Evolutionary conservation across 1,140 invertebrate species (phyloP).

Genomic region (Cherax destructor): DNA sequence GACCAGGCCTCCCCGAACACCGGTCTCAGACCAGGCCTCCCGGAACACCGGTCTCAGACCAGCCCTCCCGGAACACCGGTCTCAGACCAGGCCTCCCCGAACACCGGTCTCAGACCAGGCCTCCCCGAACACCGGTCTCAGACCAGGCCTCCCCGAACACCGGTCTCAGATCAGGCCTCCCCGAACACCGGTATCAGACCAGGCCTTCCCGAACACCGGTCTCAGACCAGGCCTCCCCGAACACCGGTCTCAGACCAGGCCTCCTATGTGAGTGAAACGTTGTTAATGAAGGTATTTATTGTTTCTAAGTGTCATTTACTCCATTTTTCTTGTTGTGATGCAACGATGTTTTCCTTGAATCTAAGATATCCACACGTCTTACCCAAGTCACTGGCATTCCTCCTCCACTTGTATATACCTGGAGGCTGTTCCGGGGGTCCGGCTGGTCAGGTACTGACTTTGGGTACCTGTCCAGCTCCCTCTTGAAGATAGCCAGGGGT

Average conservation of each 20-base stretch:
- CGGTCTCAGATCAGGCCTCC: neutral
- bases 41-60: neutral
- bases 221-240: neutral
- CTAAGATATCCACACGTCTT: no score
- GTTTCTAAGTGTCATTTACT: no score
- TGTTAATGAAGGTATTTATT: no score
- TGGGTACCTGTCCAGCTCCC: no score
- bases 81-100: neutral
- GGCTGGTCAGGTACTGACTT: no score
- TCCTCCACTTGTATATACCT: no score
- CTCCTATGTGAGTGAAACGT: no score
- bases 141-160: neutral
- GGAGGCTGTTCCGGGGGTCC: no score
- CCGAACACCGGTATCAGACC: neutral
- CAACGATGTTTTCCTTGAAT: no score
- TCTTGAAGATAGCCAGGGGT: no score
- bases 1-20: neutral
- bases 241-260: neutral
- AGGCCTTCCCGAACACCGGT: neutral
- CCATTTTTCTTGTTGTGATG: no score
- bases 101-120: neutral
- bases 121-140: neutral
- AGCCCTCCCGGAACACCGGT: neutral
- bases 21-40: neutral
- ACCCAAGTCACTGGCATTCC: no score